Evolutionary conservation across 2,113 vertebrate species (phyloP).

Genomic region (Orientallactaga bullata): DNA sequence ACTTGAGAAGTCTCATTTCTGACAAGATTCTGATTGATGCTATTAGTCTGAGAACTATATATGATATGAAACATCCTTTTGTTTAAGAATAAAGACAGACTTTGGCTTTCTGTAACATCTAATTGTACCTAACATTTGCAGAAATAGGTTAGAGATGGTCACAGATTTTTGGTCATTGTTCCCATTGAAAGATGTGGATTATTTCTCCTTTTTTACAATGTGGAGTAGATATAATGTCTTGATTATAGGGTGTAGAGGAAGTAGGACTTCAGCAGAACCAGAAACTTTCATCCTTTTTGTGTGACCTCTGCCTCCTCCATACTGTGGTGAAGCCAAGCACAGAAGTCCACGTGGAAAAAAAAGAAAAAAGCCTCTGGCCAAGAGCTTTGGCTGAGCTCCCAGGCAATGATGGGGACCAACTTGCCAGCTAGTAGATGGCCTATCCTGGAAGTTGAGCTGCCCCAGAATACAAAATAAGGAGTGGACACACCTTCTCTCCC

Average conservation of each 20-base stretch:
- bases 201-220: neutral
- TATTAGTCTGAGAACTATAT: neutral
- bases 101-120: constrained; percentile 29
- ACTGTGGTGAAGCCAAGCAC: neutral
- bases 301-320: neutral
- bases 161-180: neutral
- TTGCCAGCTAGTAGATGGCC: too few species aligned
- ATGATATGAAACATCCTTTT: neutral
- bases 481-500: neutral
- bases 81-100: constrained; percentile 4
- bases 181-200: neutral
- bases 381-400: neutral
- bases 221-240: neutral
- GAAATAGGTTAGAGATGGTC: neutral
- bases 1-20: neutral
- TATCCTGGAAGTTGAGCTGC: neutral
- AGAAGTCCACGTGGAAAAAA: neutral
- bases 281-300: neutral
- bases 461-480: neutral
- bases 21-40: neutral
- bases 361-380: neutral
- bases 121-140: neutral
- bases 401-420: neutral
- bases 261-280: neutral
- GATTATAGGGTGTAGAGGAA: neutral